Percentiles rank a stretch among this genome's conserved stretches.
Conservation (phyloP, 2,888 invertebrate genomes). For the Tetropium fuscum region DNA sequence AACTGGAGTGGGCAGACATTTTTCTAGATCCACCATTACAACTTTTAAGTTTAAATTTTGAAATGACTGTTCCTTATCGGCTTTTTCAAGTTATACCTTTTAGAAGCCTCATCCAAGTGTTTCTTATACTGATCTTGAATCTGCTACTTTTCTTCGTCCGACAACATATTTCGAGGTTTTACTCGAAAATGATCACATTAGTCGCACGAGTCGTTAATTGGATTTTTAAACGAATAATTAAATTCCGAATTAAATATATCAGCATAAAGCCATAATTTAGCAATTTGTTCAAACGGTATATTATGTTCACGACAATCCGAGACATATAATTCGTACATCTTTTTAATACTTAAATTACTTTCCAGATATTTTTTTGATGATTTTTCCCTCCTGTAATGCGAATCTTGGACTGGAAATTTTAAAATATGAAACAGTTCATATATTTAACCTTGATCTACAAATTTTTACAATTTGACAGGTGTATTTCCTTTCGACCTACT, state of each 20-base stretch:
- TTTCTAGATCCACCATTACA: constrained; percentile 34
- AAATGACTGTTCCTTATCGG: not conserved
- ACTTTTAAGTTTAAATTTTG: not conserved
- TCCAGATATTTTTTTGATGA: not conserved
- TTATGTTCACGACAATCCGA: no score
- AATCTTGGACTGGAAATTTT: not conserved
- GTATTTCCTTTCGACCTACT: constrained; percentile 24
- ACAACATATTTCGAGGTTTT: not conserved
- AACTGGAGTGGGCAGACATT: constrained; percentile 40
- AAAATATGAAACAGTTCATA: not conserved
- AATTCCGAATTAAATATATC: no score
- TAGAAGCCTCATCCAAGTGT: not conserved
- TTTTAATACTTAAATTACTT: not conserved
- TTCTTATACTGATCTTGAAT: not conserved
- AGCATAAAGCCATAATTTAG: no score
- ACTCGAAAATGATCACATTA: not conserved
- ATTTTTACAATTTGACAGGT: constrained; percentile 17
- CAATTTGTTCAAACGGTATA: no score
- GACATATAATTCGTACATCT: no score
- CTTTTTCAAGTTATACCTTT: not conserved
- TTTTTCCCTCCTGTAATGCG: not conserved
- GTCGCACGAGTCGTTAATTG: no score
- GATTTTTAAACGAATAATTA: no score
- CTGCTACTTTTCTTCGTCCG: not conserved
- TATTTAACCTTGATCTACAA: constrained; percentile 4